These are phyloP conservation scores for Rhombomys opimus DNA, from an alignment of 2,113 vertebrate species.

Conservation along the genomic window DNA sequence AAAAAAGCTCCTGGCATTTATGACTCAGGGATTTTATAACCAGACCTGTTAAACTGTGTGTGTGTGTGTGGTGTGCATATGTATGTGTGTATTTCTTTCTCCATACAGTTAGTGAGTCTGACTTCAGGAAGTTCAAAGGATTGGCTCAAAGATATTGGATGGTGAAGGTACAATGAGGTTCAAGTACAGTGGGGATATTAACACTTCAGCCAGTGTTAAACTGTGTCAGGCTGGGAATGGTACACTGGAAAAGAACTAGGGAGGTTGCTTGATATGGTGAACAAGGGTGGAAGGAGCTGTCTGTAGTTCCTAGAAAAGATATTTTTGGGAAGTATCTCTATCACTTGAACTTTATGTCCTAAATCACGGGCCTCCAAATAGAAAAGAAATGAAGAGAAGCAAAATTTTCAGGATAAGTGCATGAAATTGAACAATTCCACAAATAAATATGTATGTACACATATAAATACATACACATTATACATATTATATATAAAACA, in stretches of 20 bases:
- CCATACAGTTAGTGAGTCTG: not conserved
- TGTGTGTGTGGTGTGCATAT: not conserved
- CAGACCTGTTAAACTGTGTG: not conserved
- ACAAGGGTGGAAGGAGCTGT: not conserved
- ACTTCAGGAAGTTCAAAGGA: not conserved
- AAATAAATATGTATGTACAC: not conserved
- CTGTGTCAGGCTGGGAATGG: not conserved
- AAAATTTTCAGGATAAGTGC: not conserved
- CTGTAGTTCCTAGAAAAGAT: not conserved
- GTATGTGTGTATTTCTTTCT: not conserved
- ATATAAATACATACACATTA: not conserved
- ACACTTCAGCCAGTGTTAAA: too few relatives aligned
- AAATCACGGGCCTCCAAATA: not conserved
- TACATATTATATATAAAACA: too few relatives aligned
- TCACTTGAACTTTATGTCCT: not conserved
- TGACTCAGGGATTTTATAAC: not conserved
- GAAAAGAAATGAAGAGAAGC: not conserved
- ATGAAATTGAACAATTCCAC: not conserved
- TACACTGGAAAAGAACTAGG: not conserved
- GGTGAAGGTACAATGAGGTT: too few relatives aligned
- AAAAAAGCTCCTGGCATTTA: not conserved
- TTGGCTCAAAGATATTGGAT: not conserved
- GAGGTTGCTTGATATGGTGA: not conserved
- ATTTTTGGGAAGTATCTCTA: not conserved
- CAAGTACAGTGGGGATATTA: not conserved